Conservation (phyloP, 2,113 vertebrate species). For the Lophochroa leadbeateri region DNA sequence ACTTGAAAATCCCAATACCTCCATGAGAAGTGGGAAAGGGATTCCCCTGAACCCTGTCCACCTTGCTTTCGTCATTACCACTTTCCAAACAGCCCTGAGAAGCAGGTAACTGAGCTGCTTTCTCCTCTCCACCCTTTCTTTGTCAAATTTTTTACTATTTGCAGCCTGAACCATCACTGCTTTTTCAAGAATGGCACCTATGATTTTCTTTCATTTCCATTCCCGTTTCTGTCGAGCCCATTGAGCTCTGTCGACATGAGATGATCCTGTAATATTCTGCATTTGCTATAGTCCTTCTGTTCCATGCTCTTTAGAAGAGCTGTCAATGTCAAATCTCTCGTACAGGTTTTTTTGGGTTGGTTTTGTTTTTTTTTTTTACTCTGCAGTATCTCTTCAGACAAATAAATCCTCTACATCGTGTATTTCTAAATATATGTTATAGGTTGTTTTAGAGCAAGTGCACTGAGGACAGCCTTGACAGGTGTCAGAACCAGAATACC, state of each 20-base stretch:
- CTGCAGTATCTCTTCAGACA: not conserved
- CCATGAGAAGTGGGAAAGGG: not conserved
- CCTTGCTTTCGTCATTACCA: not conserved
- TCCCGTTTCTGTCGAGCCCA: not conserved
- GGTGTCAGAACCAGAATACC: not conserved
- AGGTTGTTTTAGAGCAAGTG: not conserved
- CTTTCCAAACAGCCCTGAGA: conserved; percentile 2
- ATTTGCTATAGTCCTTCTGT: not conserved
- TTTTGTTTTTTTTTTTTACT: not conserved
- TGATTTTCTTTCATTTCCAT: not conserved
- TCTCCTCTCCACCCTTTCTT: not conserved
- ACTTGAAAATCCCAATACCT: not conserved
- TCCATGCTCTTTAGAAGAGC: not conserved
- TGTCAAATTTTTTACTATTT: not conserved
- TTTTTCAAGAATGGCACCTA: not conserved
- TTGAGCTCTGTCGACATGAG: not conserved
- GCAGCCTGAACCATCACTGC: not conserved
- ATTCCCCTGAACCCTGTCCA: not conserved
- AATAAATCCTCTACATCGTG: not conserved
- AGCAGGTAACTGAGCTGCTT: not conserved
- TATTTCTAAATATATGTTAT: not conserved
- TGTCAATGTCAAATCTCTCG: not conserved
- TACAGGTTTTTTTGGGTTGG: not conserved
- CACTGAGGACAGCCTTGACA: not conserved
- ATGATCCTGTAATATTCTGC: not conserved